Percentiles rank a stretch among this genome's conserved stretches.
phyloP scores from a whole-genome alignment of 2,797 vertebrate species.

The Enteromius anoplus region DNA sequence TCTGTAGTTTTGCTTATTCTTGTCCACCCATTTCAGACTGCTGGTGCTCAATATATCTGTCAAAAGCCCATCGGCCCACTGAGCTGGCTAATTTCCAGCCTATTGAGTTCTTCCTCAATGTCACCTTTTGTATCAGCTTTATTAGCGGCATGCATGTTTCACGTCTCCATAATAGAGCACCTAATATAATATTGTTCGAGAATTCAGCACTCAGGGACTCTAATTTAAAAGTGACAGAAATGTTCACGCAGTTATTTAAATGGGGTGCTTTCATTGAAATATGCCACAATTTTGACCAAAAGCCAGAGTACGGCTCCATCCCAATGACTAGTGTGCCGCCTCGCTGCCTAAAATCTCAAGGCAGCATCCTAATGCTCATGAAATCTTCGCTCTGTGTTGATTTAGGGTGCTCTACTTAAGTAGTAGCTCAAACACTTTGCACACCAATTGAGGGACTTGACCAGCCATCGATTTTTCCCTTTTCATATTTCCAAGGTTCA shows the following conservation, averaged over 20 bases:
- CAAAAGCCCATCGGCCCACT: conserved; percentile 24
- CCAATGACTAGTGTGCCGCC: neutral
- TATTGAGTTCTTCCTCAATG: conserved; percentile 17
- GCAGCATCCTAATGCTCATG: neutral
- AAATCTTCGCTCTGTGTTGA: neutral
- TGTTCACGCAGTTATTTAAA: conserved; percentile 30
- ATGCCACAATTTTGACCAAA: conserved; percentile 12
- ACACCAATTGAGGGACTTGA: neutral
- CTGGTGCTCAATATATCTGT: conserved; percentile 27
- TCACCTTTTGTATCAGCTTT: conserved; percentile 29
- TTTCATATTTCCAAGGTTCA: neutral
- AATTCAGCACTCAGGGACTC: conserved; percentile 25
- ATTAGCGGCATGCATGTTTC: conserved; percentile 39
- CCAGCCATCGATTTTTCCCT: neutral
- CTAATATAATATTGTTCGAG: conserved; percentile 29
- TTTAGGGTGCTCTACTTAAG: neutral
- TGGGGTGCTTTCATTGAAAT: conserved; percentile 14
- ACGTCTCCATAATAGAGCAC: conserved; percentile 24
- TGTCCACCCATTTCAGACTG: neutral
- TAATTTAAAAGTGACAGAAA: conserved; percentile 36
- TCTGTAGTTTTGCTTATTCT: conserved; percentile 1
- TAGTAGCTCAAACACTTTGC: neutral
- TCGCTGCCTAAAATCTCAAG: neutral
- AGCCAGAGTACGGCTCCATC: neutral
- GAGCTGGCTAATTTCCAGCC: conserved; percentile 22